These are phyloP conservation scores for Pseudomyrmex dendroicus DNA, from an alignment of 1,140 invertebrate species.

Conservation along the genomic window DNA sequence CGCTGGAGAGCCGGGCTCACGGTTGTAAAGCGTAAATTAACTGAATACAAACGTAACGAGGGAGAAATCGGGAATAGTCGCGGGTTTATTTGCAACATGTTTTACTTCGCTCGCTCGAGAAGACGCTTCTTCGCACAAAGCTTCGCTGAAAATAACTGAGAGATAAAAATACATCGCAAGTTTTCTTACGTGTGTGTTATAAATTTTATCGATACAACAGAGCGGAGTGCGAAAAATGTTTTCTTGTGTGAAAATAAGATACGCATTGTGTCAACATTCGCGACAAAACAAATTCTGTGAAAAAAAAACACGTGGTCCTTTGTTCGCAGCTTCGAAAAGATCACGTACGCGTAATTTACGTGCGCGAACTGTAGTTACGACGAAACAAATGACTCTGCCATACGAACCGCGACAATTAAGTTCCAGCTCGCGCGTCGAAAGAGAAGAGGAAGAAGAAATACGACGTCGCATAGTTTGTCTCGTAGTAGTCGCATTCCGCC, in stretches of 20 bases:
- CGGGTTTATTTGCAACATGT: slow-evolving; percentile 11
- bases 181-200: too few relatives aligned
- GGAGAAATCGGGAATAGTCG: slow-evolving; percentile 3
- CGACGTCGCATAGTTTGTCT: slow-evolving; percentile 13
- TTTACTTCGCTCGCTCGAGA: neutral
- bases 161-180: too few relatives aligned
- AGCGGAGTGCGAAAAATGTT: too few relatives aligned
- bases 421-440: neutral
- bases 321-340: too few relatives aligned
- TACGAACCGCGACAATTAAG: neutral
- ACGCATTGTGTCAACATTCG: too few relatives aligned
- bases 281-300: too few relatives aligned
- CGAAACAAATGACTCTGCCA: neutral
- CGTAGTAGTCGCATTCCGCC: slow-evolving; percentile 38
- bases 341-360: too few relatives aligned
- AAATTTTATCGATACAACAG: too few relatives aligned
- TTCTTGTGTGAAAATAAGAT: too few relatives aligned
- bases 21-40: slow-evolving; percentile 24
- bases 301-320: too few relatives aligned
- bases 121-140: slow-evolving; percentile 10
- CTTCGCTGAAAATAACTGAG: too few relatives aligned
- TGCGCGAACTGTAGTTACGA: neutral
- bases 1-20: neutral
- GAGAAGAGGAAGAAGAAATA: neutral
- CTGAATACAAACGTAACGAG: slow-evolving; percentile 37